These are phyloP conservation scores for Gobio gobio DNA, from an alignment of 2,113 vertebrate genomes.

Conservation along the genomic window DNA sequence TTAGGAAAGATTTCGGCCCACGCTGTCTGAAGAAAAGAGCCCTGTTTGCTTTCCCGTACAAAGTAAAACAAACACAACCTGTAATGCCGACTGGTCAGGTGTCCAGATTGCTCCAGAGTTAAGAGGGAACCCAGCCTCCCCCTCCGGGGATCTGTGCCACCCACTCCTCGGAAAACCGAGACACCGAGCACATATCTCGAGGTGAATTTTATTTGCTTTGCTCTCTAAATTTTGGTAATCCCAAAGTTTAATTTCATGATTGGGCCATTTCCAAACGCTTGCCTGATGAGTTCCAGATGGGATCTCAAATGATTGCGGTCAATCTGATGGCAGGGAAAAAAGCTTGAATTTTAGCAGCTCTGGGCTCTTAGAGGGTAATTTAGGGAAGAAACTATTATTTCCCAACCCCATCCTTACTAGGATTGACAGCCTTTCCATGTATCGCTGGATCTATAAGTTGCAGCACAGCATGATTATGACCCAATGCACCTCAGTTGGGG, in stretches of 20 bases:
- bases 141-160: conserved; percentile 3
- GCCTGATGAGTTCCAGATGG: conserved; percentile 63
- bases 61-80: conserved; percentile 47
- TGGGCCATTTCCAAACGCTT: conserved; percentile 58
- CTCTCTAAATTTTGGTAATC: conserved; percentile 54
- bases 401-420: neutral
- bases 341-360: conserved; percentile 54
- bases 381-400: conserved; percentile 1
- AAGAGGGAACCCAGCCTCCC: conserved; percentile 12
- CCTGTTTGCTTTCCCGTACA: conserved; percentile 49
- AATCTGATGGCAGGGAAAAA: conserved; percentile 52
- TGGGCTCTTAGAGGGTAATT: conserved; percentile 46
- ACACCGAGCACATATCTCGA: conserved; percentile 35
- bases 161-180: conserved; percentile 32
- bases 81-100: conserved; percentile 39
- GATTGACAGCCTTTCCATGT: conserved; percentile 9
- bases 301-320: conserved; percentile 49
- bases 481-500: neutral
- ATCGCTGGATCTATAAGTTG: neutral
- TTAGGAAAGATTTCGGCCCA: conserved; percentile 20
- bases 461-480: neutral
- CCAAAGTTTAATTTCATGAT: conserved; percentile 58
- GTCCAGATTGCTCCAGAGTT: conserved; percentile 22
- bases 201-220: conserved; percentile 44
- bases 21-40: conserved; percentile 35